These are phyloP conservation scores for Anabacerthia variegaticeps DNA, from an alignment of 2,797 vertebrate genomes.

Conservation along the genomic window DNA sequence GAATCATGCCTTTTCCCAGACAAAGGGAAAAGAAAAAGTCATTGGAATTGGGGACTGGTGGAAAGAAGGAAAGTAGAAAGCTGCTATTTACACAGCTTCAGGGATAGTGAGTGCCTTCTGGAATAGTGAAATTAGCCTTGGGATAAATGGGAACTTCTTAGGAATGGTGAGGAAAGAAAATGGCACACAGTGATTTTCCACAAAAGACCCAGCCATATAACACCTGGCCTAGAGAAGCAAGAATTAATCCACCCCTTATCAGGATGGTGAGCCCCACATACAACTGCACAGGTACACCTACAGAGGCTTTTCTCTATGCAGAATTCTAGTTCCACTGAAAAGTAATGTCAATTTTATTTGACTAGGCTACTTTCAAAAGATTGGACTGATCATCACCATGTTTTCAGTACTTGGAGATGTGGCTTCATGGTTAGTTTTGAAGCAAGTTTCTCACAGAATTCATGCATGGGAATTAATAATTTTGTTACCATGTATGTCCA, in stretches of 20 bases:
- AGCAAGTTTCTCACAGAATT: not conserved
- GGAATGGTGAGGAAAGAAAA: rapidly evolving
- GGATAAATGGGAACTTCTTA: not conserved
- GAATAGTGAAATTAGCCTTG: not conserved
- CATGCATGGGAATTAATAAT: not conserved
- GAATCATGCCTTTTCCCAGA: not conserved
- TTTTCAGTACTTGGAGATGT: not conserved
- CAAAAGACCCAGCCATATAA: not conserved
- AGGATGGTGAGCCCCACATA: not conserved
- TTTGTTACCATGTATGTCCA: not conserved
- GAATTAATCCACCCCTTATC: not conserved
- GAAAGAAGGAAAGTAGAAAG: not conserved
- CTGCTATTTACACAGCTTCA: not conserved
- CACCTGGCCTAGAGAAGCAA: not conserved
- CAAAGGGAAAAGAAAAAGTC: not conserved
- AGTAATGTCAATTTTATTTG: not conserved
- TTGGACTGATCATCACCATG: not conserved
- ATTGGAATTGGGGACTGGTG: not conserved
- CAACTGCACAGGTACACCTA: not conserved
- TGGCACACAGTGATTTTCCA: not conserved
- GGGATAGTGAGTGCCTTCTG: not conserved
- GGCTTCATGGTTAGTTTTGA: not conserved
- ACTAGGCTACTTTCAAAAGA: not conserved
- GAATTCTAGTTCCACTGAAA: not conserved
- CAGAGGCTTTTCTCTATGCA: not conserved